Percentiles rank a stretch among this genome's conserved stretches.
These are phyloP conservation scores for Eustalomyia histrio DNA, from an alignment of 2,888 invertebrate species.

Conservation along the genomic window DNA sequence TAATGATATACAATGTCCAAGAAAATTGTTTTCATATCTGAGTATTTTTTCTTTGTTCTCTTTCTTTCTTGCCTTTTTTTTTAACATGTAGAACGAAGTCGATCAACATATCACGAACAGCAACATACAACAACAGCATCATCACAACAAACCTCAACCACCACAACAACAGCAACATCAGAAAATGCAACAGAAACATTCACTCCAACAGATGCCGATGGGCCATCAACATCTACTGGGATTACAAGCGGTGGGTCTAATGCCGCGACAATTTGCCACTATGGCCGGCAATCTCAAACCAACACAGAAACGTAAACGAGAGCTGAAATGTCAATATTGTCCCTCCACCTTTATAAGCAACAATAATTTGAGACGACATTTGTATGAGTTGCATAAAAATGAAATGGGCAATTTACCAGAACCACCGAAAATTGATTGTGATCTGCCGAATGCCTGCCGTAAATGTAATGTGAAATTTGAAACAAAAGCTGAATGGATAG, in stretches of 20 bases:
- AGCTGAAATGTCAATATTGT: constrained; percentile 78
- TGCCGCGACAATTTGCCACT: constrained; percentile 71
- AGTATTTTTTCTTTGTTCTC: constrained; percentile 60
- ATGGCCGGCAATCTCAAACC: constrained; percentile 63
- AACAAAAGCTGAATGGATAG: constrained; percentile 77
- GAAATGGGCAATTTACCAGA: constrained; percentile 76
- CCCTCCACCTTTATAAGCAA: constrained; percentile 79
- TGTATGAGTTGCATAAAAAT: constrained; percentile 78
- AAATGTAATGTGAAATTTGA: constrained; percentile 76
- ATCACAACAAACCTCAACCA: constrained; percentile 50
- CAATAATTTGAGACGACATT: constrained; percentile 78
- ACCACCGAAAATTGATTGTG: constrained; percentile 75
- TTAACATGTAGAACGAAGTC: constrained; percentile 59
- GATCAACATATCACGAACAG: constrained; percentile 58
- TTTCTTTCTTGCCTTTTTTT: neutral
- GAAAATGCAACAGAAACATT: constrained; percentile 68
- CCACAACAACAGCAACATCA: constrained; percentile 68
- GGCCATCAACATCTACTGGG: constrained; percentile 74
- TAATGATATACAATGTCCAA: constrained; percentile 27
- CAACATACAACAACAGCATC: constrained; percentile 44
- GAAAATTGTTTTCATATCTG: constrained; percentile 60
- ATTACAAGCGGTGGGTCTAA: constrained; percentile 76
- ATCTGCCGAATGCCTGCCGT: constrained; percentile 75
- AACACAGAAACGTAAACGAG: constrained; percentile 76
- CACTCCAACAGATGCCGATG: constrained; percentile 68